Percentiles rank a stretch among this genome's conserved stretches.
Conservation (phyloP, 2,113 vertebrate species). For the Cheilinus undulatus region DNA sequence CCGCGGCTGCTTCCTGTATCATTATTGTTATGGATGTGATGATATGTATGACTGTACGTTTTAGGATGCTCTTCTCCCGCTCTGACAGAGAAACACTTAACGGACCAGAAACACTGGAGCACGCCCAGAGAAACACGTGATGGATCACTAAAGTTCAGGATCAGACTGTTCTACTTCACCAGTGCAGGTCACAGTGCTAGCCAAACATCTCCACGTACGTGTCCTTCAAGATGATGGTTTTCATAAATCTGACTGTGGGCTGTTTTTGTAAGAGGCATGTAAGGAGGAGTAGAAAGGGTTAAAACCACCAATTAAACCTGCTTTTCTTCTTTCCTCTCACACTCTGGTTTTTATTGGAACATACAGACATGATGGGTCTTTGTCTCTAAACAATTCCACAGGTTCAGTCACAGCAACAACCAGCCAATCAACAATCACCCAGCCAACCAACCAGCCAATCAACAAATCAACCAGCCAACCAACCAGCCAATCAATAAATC, state of each 20-base stretch:
- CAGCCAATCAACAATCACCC: too few species aligned
- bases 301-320: slow-evolving; percentile 60
- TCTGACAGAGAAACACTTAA: slow-evolving; percentile 44
- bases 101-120: slow-evolving; percentile 44
- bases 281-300: slow-evolving; percentile 53
- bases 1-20: slow-evolving; percentile 73
- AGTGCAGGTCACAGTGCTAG: slow-evolving; percentile 8
- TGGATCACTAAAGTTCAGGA: neutral
- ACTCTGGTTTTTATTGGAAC: neutral
- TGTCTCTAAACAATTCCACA: too few species aligned
- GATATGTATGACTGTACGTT: slow-evolving; percentile 73
- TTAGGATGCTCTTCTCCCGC: slow-evolving; percentile 64
- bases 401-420: too few species aligned
- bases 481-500: too few species aligned
- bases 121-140: too few species aligned
- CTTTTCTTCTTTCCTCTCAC: slow-evolving; percentile 45
- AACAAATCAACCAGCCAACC: too few species aligned
- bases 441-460: too few species aligned
- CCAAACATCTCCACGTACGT: slow-evolving; percentile 10
- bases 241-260: slow-evolving; percentile 37
- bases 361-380: neutral
- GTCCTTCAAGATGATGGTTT: slow-evolving; percentile 24
- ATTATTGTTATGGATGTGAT: slow-evolving; percentile 75
- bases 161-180: neutral
- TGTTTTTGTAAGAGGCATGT: slow-evolving; percentile 73